phyloP scores from a whole-genome alignment of 2,888 invertebrate genomes.

The Petrolisthes cinctipes region DNA sequence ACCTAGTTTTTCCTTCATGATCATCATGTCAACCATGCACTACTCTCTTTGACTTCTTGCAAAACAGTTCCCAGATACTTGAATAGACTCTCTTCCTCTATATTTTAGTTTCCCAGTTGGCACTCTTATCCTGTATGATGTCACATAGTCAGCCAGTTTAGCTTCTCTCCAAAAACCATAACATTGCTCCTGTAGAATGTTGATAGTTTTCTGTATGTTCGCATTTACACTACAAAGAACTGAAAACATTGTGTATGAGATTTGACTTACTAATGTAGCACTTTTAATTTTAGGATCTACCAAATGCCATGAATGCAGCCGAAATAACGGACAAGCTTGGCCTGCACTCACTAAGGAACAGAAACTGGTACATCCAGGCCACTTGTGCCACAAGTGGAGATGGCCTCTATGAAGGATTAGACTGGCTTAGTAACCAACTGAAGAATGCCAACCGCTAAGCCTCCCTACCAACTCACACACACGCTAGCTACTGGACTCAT shows the following conservation, averaged over 20 bases:
- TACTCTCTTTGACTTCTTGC: too few relatives aligned
- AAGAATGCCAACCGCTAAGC: conserved; percentile 96
- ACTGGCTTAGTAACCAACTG: conserved; percentile 99
- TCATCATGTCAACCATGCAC: too few relatives aligned
- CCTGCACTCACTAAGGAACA: conserved; percentile 96
- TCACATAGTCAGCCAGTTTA: too few relatives aligned
- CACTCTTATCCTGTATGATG: too few relatives aligned
- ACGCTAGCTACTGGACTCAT: conserved; percentile 41
- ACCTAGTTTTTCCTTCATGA: too few relatives aligned
- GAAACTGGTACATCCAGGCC: conserved; percentile 94
- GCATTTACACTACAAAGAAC: too few relatives aligned
- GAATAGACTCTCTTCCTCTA: too few relatives aligned
- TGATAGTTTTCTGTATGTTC: too few relatives aligned
- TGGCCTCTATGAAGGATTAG: conserved; percentile 98
- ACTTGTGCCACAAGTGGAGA: conserved; percentile 99
- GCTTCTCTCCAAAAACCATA: too few relatives aligned
- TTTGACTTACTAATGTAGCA: background rate
- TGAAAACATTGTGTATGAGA: background rate
- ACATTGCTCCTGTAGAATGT: too few relatives aligned
- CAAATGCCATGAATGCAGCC: conserved; percentile 99
- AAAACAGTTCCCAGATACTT: too few relatives aligned
- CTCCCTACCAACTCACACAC: conserved; percentile 49
- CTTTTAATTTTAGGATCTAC: conserved; percentile 84
- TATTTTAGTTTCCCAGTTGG: too few relatives aligned
- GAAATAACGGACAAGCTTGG: conserved; percentile 99